Base-by-base conservation (phyloP, 2,888 invertebrate genomes). In the Nebria salina region DNA sequence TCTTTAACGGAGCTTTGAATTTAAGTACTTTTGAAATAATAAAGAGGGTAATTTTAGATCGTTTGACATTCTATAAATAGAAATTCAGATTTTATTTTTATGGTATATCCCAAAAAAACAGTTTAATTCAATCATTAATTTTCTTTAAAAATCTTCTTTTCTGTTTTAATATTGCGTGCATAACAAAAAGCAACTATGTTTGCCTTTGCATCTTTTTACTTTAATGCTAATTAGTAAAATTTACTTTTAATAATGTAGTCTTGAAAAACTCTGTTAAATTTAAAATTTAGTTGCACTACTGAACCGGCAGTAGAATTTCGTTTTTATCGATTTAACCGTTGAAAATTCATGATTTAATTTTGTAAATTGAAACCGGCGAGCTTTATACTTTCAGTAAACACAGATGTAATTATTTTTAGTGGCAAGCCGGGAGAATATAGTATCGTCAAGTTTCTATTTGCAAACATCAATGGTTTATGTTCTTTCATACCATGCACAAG, bases 341-440 rank as follows among this genome's bases (percentile, higher is more conserved):
- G 54, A 2, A 54, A 54, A 54, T 54, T 11, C 54, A 54, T 54
- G 54, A 54, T 54, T 54, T 54, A 54, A 54, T 54, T 54, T 54
- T 4, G 54, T 54, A 54, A 54, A 54, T 54, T 54, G 54, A 54
- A 54, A 54, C 54, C 13, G 7, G 54, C 54, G 6, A 11, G 54
- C 13, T 11, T 54, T 11, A 54, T 54, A 54, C 54, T 54, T 54
- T 54, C 54, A 54, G 54, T 54, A 54, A 54, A 54, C 54, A 54
- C 54, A 54, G 54, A 54, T 54, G 54, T 54, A 54, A 54, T 54
- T 54, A 54, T 54, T 54, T 54, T 54, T 54, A 54, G 54, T 54
- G 54, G 54, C 54, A 54, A 54, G 54, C 13, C 13, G 54, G 13
- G 7, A 6, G 54, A 13, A 54, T 54, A 54, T 54, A 54, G 54